Evolutionary conservation across 2,888 invertebrate genomes (phyloP), one percentile per base, ranked within the genome.

Genomic region (Biston stratarius): DNA sequence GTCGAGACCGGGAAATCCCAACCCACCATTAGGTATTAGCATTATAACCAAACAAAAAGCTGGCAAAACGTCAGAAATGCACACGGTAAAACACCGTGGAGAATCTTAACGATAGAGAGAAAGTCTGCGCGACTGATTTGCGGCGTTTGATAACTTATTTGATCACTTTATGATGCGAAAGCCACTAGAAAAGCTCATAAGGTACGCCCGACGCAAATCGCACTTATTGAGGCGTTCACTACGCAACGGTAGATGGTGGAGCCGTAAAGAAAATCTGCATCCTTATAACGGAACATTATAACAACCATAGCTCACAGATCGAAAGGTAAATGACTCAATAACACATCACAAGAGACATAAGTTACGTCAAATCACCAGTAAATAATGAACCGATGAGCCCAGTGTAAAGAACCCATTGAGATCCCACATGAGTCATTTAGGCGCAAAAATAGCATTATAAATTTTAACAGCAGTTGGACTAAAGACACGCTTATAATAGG

Each of bases 101-200:
- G 87, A 92, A 93, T 91, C 78, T 77, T 89, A 91, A 92, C 88
- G 90, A 91, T 85, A 74, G 78, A 73, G 85, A 84, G 91, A 91
- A 91, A 91, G 89, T 86, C 84, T 82, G 81, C 63, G 76, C 70
- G 69, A 68, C 87, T 88, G 89, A 92, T 91, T 91, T 89, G 89
- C 78, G 75, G 79, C 83, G 77, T 86, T 84, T 92, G 90, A 91
- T 91, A 88, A 91, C 87, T 89, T 87, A 89, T 92, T 91, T 92
- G 92, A 92, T 92, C 89, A 92, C 91, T 90, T 92, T 93, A 92
- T 92, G 91, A 93, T 92, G 90, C 86, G 88, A 88, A 90, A 88
- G 90, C 83, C 85, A 85, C 84, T 77, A 85, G 86, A 87, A 88
- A 90, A 90, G 86, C 87, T 86, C 88, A 87, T 91, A 90, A 89